A percentile compares a stretch with the other conserved stretches of the same genome.
phyloP scores from a whole-genome alignment of 2,113 vertebrate species.

The Pangasianodon gigas region DNA sequence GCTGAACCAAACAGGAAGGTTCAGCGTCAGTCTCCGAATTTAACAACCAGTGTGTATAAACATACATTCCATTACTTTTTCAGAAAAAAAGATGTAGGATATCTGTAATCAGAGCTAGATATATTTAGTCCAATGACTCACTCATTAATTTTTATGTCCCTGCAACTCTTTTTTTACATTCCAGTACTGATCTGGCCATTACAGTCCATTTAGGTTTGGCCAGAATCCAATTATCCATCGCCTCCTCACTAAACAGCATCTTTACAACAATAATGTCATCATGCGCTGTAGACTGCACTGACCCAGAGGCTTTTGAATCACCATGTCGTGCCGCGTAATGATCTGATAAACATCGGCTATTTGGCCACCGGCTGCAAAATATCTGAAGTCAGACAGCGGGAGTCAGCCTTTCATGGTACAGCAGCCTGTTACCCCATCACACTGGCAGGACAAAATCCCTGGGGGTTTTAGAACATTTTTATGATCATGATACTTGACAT shows the following conservation, averaged over 20 bases:
- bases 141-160: not conserved
- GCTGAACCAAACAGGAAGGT: not conserved
- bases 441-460: not conserved
- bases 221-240: constrained; percentile 2
- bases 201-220: constrained; percentile 32
- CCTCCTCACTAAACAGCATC: not conserved
- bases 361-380: not conserved
- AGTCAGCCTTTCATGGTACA: not conserved
- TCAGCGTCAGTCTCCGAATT: not conserved
- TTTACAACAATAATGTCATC: not conserved
- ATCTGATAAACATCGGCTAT: constrained; percentile 1
- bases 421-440: no score
- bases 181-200: constrained; percentile 33
- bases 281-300: not conserved
- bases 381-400: not conserved
- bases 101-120: not conserved
- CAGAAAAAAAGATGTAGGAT: not conserved
- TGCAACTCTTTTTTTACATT: not conserved
- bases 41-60: not conserved
- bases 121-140: not conserved
- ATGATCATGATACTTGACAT: not conserved
- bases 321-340: not conserved
- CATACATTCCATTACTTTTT: not conserved
- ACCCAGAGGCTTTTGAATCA: not conserved
- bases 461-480: not conserved